These are phyloP conservation scores for Lethocerus indicus DNA, from an alignment of 1,140 invertebrate species.

Conservation along the genomic window DNA sequence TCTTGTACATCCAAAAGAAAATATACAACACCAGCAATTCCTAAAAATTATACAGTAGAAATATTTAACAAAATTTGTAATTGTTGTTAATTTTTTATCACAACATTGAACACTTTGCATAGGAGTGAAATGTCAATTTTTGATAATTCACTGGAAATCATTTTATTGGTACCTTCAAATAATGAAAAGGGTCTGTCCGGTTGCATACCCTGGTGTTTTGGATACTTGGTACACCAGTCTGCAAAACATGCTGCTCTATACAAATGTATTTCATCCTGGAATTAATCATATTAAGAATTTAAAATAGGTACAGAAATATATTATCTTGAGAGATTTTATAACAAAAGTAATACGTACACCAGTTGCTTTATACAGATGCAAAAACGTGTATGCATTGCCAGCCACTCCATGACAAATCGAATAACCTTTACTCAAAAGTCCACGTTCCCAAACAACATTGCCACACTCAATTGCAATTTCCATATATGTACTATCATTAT, in stretches of 20 bases:
- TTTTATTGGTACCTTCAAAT: constrained; percentile 53
- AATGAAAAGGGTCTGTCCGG: constrained; percentile 70
- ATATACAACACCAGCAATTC: constrained; percentile 47
- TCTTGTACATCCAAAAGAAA: constrained; percentile 44
- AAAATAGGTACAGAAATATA: constrained; percentile 7
- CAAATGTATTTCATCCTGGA: constrained; percentile 46
- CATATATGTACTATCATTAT: constrained; percentile 54
- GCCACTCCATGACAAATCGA: constrained; percentile 82
- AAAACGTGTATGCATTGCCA: constrained; percentile 81
- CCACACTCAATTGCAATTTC: constrained; percentile 49
- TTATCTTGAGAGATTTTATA: background rate
- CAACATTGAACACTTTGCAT: background rate
- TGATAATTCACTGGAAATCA: background rate
- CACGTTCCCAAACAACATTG: constrained; percentile 68
- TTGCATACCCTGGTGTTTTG: constrained; percentile 38
- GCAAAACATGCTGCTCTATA: constrained; percentile 66
- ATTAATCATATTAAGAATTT: constrained; percentile 9
- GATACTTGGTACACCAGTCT: constrained; percentile 65
- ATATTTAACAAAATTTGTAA: background rate
- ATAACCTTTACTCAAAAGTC: constrained; percentile 77
- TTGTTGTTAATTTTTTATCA: background rate
- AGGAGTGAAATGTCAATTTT: background rate
- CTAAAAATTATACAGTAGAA: constrained; percentile 21
- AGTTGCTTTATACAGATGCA: constrained; percentile 64
- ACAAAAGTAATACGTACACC: constrained; percentile 30